A percentile compares a stretch with the other conserved stretches of the same genome.
These are phyloP conservation scores for Salmo trutta DNA, from an alignment of 2,797 vertebrate genomes.

Conservation along the genomic window DNA sequence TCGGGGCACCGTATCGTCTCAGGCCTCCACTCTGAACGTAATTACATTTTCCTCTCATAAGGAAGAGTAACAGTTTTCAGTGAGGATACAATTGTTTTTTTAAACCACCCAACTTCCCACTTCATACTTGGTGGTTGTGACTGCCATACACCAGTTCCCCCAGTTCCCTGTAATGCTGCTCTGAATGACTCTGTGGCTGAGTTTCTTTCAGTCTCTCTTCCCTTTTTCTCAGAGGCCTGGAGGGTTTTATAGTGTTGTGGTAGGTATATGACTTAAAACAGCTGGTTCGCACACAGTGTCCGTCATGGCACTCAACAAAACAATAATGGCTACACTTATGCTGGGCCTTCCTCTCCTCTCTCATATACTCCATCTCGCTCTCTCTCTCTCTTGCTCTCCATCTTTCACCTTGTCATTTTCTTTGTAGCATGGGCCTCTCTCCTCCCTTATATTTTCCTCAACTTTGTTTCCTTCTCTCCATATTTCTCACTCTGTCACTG, in stretches of 20 bases:
- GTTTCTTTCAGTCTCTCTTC: slow-evolving; percentile 48
- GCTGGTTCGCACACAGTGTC: slow-evolving; percentile 19
- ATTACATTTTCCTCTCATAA: neutral
- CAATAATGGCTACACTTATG: slow-evolving; percentile 22
- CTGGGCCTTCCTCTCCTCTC: slow-evolving; percentile 19
- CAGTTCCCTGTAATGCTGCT: slow-evolving; percentile 43
- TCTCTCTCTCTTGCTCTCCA: slow-evolving; percentile 4
- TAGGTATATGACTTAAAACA: slow-evolving; percentile 39
- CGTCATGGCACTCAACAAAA: slow-evolving; percentile 30
- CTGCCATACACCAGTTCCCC: slow-evolving; percentile 11
- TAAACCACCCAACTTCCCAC: too few relatives aligned
- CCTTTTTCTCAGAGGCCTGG: slow-evolving; percentile 48
- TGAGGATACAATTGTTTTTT: neutral
- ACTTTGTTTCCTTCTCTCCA: slow-evolving; percentile 9
- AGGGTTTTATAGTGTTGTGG: slow-evolving; percentile 35
- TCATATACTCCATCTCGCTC: slow-evolving; percentile 30
- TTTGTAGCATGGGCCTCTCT: slow-evolving; percentile 22
- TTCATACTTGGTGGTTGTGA: too few relatives aligned
- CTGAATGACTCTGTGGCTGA: slow-evolving; percentile 34
- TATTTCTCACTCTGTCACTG: neutral
- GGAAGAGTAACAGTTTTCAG: slow-evolving; percentile 9
- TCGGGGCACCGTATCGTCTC: slow-evolving; percentile 3
- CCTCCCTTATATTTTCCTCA: slow-evolving; percentile 3
- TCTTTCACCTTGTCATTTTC: neutral
- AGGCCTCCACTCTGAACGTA: too few relatives aligned